Percentiles rank a stretch among this genome's conserved stretches.
These are phyloP conservation scores for Drosophila kepulauana DNA, from an alignment of 1,140 invertebrate genomes.

Conservation along the genomic window DNA sequence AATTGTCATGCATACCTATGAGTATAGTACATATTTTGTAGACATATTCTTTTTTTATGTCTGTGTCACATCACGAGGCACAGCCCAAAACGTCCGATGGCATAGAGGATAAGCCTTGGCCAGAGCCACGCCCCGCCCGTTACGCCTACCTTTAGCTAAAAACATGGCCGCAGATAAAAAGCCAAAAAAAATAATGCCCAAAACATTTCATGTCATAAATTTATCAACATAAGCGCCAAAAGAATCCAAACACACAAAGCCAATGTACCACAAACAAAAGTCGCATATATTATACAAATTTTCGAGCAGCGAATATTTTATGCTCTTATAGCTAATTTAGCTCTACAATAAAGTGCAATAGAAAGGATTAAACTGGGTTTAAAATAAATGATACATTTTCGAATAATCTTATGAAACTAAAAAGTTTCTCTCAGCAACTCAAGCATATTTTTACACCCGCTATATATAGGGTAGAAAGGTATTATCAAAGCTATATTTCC, in stretches of 20 bases:
- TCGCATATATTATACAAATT: constrained; percentile 5
- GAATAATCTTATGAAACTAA: too few species aligned
- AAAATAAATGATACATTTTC: too few species aligned
- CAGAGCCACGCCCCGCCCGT: not conserved
- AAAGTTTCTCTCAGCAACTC: too few species aligned
- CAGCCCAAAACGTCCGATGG: constrained; percentile 17
- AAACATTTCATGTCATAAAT: constrained; percentile 78
- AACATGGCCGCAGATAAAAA: constrained; percentile 63
- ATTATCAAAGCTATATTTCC: too few species aligned
- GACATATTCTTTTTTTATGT: constrained; percentile 63
- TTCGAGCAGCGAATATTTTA: not conserved
- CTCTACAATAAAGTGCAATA: not conserved
- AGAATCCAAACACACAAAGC: constrained; percentile 63
- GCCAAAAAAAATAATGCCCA: constrained; percentile 67
- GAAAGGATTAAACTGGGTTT: too few species aligned
- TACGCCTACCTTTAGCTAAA: constrained; percentile 64
- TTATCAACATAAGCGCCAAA: constrained; percentile 75
- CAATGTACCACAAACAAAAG: constrained; percentile 40
- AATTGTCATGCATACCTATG: constrained; percentile 62
- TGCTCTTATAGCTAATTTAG: constrained; percentile 10
- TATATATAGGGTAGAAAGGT: too few species aligned
- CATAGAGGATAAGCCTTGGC: constrained; percentile 34
- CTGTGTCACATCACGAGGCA: constrained; percentile 47
- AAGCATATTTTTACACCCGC: too few species aligned
- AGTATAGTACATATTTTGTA: constrained; percentile 28